Base-by-base conservation (phyloP, 2,888 invertebrate genomes). In the Drosophila trichaetosa region DNA sequence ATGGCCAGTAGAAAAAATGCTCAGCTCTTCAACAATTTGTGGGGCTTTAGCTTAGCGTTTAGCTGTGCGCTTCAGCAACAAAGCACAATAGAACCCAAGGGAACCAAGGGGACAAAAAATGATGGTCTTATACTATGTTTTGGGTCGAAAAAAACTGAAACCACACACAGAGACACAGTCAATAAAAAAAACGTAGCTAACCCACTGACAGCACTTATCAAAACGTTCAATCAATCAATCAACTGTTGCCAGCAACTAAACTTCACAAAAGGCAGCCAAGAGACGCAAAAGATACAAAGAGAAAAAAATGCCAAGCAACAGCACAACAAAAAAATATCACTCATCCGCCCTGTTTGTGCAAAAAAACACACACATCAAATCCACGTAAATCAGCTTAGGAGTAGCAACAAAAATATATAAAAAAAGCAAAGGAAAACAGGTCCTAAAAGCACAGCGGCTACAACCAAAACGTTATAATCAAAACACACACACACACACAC, bases 221-320 rank as follows among this genome's bases (percentile, higher is more conserved):
- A 76, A 84, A 84, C 82, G 89, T 80, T 82, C 89, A 78, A 89
- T 85, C 85, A 85, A 88, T 84, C 83, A 84, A 88, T 84, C 83
- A 84, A 88, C 89, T 81, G 89, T 89, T 89, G 89, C 87, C 87
- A 70, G 83, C 73, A 83, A 89, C 78, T 68, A 70, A 81, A 77
- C 78, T 78, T 64, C 21, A 81, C 73, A 81, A 81, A 79, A 77
- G 69, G 34, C 79, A 69, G 58, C 31, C 62, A 71, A 66, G 54
- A 69, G 48, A 27, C 27, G n/a, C 38, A 51, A 33, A 21, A 24
- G 16, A 16, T 46, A 34, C 11, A 53, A 48, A 33, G 60, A 13
- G 38, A 56, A 51, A 29, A 57, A 57, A 60, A 67, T n/a, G 18
- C 42, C 46, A 56, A 40, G 54, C 48, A 52, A 33, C 65, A 69